phyloP scores from a whole-genome alignment of 2,113 vertebrate species.

The Pterocles orientalis region DNA sequence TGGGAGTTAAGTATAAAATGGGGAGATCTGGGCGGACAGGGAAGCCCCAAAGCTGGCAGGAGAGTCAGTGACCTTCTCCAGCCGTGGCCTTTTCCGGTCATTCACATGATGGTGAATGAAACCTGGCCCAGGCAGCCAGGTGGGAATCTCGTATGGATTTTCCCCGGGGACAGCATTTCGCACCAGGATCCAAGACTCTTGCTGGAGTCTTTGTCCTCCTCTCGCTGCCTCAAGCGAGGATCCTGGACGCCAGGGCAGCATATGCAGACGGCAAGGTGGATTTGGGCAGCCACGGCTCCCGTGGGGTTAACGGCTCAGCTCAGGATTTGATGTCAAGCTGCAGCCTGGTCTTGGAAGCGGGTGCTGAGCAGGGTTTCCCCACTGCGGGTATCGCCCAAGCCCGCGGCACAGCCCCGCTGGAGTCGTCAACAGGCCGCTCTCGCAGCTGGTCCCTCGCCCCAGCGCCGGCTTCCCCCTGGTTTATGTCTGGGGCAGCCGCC shows the following conservation, averaged over 20 bases:
- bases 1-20: neutral
- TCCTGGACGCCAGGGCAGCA: accelerated
- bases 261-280: neutral
- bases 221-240: neutral
- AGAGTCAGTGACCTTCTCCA: accelerated
- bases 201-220: neutral
- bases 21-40: neutral
- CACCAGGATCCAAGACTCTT: neutral
- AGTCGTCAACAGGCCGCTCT: neutral
- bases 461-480: neutral
- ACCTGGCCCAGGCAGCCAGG: neutral
- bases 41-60: neutral
- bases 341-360: neutral
- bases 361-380: neutral
- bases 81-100: accelerated
- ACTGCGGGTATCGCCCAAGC: neutral
- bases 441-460: neutral
- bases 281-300: neutral
- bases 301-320: accelerated
- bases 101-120: neutral
- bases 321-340: neutral
- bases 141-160: neutral
- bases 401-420: neutral
- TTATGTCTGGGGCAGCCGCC: neutral
- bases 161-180: neutral